Evolutionary conservation across 2,797 vertebrate species (phyloP).

Genomic region (Aphelocoma californica): DNA sequence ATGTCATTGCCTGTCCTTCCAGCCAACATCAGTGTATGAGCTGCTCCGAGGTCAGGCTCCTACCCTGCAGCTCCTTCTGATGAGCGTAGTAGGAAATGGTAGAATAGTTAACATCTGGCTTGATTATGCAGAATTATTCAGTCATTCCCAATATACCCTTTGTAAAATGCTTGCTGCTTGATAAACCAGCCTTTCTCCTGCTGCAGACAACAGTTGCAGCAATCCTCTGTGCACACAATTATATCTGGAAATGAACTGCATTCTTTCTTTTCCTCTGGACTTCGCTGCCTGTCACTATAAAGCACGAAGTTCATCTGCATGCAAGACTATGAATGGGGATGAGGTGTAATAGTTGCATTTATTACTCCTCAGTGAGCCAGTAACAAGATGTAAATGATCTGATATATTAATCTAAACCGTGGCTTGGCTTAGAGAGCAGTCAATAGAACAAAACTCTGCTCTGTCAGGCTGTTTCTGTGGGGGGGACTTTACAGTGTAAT

Average conservation of each 20-base stretch:
- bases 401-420: neutral
- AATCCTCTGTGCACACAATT: neutral
- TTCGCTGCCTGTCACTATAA: neutral
- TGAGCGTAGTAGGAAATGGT: conserved; percentile 14
- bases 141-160: conserved; percentile 49
- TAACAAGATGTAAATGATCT: conserved; percentile 39
- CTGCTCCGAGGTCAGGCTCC: conserved; percentile 1
- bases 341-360: conserved; percentile 16
- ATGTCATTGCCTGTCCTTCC: neutral
- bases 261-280: neutral
- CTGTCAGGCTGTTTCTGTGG: neutral
- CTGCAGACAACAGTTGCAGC: neutral
- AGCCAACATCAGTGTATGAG: neutral
- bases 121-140: conserved; percentile 62
- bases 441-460: neutral
- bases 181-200: conserved; percentile 4
- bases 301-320: neutral
- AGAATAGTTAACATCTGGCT: conserved; percentile 39
- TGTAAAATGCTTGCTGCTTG: conserved; percentile 41
- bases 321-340: conserved; percentile 11
- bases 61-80: conserved; percentile 27
- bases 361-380: conserved; percentile 43
- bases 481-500: neutral
- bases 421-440: neutral
- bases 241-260: neutral